Evolutionary conservation across 1,140 invertebrate genomes (phyloP), one percentile per base, ranked within the genome.

Genomic region (Leptoteleia sp.): DNA sequence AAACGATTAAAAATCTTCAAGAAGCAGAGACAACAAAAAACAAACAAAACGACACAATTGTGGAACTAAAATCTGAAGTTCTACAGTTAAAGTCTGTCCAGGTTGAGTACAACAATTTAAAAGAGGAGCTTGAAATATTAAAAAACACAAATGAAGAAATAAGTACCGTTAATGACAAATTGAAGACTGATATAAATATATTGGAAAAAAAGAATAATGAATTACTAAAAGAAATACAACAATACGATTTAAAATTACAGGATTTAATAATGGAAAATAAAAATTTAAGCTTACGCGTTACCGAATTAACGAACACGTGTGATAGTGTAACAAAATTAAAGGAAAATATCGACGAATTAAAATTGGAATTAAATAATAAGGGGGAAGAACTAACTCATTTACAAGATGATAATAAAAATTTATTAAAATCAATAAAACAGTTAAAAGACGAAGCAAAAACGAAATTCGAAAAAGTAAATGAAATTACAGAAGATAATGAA

Each of bases 281-380:
- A 43, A 48, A 43, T 31, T 70, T 62, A 17, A 75, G 57, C 38
- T 57, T 54, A 12, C 50, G 65, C 8, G 1, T 59, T 1, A 48
- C 31, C 15, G 48, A 75, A 29, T 72, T 80, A 35, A 33, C 59
- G 43, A 33, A 3, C 5, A 31, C 37, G 4, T 64, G 72, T 1
- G 71, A 81, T 19, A 57, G 81, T 42, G 11, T 22, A 1, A 80
- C 64, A 50, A 80, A 70, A 16, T 64, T 70, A 12, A 59, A 72
- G n/a, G 65, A 71, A 42, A 67, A 70, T 67, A 55, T 68, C 12
- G 13, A 57, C 3, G 54, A 81, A 79, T 61, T 84, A 11, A 82
- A 83, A 68, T 47, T 33, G 19, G 62, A 78, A 29, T 45, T 81
- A 17, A 75, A 81, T 15, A 52, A 73, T 17, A 85, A 83, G 48